Conservation (phyloP, 2,797 vertebrate genomes). For the Paedocypris micromegethes region DNA sequence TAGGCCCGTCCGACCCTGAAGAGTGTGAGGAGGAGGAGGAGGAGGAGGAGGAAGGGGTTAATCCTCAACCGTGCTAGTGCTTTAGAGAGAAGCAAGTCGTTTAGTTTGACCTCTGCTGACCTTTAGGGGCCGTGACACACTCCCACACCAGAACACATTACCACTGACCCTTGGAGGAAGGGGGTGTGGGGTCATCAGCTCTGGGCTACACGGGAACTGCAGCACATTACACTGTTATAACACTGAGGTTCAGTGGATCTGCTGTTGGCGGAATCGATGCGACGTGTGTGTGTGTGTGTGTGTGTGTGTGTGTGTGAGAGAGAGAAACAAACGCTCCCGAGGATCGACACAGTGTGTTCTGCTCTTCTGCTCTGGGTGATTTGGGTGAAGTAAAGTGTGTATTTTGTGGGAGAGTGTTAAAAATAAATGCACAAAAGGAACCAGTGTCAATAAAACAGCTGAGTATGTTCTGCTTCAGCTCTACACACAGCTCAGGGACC, state of each 20-base stretch:
- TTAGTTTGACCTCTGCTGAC: conserved; percentile 63
- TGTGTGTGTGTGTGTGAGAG: conserved; percentile 23
- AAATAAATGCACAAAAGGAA: too few species aligned
- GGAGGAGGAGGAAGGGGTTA: conserved; percentile 62
- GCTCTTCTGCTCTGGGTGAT: not conserved
- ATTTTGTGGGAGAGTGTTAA: too few species aligned
- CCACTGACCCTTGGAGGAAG: conserved; percentile 54
- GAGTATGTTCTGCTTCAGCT: too few species aligned
- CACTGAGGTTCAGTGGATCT: too few species aligned
- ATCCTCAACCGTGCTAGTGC: conserved; percentile 46
- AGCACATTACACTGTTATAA: not conserved
- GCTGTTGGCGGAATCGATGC: too few species aligned
- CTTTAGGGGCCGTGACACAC: conserved; percentile 57
- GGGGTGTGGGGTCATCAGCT: conserved; percentile 37
- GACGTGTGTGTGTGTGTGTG: conserved; percentile 22
- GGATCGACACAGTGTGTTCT: not conserved
- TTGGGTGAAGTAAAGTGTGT: too few species aligned
- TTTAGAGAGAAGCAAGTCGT: conserved; percentile 50
- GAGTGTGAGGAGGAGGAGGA: not conserved
- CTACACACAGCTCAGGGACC: too few species aligned
- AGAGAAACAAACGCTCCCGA: conserved; percentile 18
- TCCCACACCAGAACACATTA: conserved; percentile 65
- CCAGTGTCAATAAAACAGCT: too few species aligned
- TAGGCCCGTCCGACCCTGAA: conserved; percentile 6
- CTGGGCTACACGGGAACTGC: conserved; percentile 26